phyloP scores from a whole-genome alignment of 2,888 invertebrate genomes.

The Fabriciana adippe region DNA sequence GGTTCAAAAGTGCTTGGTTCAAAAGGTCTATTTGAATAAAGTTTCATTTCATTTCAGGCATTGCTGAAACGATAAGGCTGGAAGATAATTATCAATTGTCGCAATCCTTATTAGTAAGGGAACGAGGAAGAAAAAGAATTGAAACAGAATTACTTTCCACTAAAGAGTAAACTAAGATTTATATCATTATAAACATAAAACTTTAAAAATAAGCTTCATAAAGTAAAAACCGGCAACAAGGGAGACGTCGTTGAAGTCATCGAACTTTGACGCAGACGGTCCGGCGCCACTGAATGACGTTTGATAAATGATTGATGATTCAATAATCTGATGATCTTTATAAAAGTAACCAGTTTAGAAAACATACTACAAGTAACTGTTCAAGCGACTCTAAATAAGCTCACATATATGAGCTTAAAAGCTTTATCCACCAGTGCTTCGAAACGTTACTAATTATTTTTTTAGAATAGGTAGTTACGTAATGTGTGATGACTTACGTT shows the following conservation, averaged over 20 bases:
- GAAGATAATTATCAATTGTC: no score
- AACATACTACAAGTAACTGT: constrained; percentile 28
- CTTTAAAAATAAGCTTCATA: not conserved
- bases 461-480: not conserved
- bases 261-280: constrained; percentile 63
- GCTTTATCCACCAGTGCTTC: constrained; percentile 10
- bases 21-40: no score
- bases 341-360: constrained; percentile 23
- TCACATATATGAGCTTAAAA: constrained; percentile 11
- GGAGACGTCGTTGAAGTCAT: constrained; percentile 46
- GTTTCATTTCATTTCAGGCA: no score
- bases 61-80: no score
- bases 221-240: constrained; percentile 1
- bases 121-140: no score
- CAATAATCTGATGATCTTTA: constrained; percentile 44
- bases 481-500: no score
- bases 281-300: constrained; percentile 61
- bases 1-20: no score
- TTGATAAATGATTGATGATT: constrained; percentile 63
- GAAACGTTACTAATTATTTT: constrained; percentile 15
- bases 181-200: no score
- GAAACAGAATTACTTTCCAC: no score
- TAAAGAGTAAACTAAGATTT: no score
- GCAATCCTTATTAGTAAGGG: no score
- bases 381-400: constrained; percentile 26